Conservation (phyloP, 2,797 vertebrate species). For the Smutsia temminckii region DNA sequence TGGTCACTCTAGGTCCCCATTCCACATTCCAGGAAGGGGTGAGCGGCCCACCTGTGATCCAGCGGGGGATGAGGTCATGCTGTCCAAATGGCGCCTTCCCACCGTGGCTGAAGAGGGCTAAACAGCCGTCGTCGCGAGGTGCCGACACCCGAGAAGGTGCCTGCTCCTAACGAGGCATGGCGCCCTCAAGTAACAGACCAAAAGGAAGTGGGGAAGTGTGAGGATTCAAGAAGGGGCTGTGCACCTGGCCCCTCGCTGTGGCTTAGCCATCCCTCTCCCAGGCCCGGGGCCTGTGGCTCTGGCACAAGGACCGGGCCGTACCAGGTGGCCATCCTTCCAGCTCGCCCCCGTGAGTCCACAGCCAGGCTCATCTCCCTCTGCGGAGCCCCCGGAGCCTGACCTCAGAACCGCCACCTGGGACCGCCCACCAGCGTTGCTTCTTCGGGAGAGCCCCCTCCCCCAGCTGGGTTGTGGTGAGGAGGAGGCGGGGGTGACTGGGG, state of each 20-base stretch:
- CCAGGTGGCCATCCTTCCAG: not conserved
- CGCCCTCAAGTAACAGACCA: not conserved
- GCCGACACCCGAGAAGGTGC: not conserved
- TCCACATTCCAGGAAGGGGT: not conserved
- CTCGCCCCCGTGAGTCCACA: not conserved
- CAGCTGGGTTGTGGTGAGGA: not conserved
- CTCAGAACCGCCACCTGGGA: not conserved
- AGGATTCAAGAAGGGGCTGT: not conserved
- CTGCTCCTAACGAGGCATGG: not conserved
- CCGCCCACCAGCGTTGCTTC: not conserved
- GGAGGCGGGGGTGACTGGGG: no score
- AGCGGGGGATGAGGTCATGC: fast-evolving
- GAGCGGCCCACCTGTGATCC: not conserved
- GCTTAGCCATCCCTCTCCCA: not conserved
- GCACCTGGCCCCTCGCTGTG: not conserved
- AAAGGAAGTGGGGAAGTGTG: not conserved
- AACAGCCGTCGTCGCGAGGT: not conserved
- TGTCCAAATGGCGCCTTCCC: not conserved
- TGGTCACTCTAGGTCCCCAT: not conserved
- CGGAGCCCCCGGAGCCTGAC: not conserved
- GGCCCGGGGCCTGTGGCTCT: fast-evolving
- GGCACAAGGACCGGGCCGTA: fast-evolving
- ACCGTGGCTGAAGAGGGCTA: not conserved
- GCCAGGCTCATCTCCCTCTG: not conserved
- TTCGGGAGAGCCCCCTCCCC: not conserved